These are phyloP conservation scores for Leptodactylus fallax DNA, from an alignment of 2,797 vertebrate genomes.

Conservation along the genomic window DNA sequence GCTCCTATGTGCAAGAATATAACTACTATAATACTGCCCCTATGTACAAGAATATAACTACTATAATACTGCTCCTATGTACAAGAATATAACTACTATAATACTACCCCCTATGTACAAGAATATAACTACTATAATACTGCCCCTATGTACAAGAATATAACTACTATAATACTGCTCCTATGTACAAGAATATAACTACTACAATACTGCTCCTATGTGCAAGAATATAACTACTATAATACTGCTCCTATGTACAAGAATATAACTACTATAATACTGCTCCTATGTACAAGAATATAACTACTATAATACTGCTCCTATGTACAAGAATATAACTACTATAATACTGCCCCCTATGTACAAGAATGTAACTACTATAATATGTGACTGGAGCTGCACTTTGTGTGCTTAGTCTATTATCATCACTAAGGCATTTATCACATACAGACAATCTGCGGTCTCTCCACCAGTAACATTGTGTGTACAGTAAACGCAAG, in stretches of 20 bases:
- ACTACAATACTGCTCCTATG: no score
- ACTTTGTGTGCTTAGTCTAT: no score
- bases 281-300: background rate
- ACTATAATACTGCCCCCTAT: background rate
- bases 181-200: no score
- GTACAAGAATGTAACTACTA: background rate
- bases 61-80: conserved; percentile 6
- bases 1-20: background rate
- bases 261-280: conserved; percentile 4
- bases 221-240: conserved; percentile 1
- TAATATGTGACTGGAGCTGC: background rate
- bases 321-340: background rate
- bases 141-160: no score
- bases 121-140: background rate
- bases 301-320: background rate
- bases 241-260: background rate
- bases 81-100: conserved; percentile 12
- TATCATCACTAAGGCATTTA: no score
- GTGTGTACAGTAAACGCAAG: background rate
- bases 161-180: background rate
- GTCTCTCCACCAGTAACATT: no score
- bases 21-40: conserved; percentile 13
- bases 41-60: conserved; percentile 8
- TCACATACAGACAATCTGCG: no score
- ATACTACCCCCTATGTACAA: background rate